Conservation (phyloP, 2,888 invertebrate species). For the Athalia cordata region DNA sequence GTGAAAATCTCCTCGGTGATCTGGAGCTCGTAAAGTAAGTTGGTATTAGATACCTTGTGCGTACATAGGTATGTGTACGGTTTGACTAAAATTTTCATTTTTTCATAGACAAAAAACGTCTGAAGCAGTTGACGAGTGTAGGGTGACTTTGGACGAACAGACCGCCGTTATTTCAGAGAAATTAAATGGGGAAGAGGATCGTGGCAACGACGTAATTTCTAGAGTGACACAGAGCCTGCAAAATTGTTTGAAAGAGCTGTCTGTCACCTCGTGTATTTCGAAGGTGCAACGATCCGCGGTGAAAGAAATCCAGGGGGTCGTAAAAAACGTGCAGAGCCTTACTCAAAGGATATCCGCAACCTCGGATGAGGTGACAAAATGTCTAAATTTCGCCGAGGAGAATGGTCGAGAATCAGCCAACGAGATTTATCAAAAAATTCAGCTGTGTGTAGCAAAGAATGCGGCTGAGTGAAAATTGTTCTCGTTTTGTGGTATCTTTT, state of each 20-base stretch:
- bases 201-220: slow-evolving; percentile 1
- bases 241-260: neutral
- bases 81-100: neutral
- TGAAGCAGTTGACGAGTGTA: neutral
- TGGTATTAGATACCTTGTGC: neutral
- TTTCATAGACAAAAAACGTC: neutral
- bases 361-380: neutral
- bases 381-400: slow-evolving; percentile 5
- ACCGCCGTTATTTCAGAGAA: neutral
- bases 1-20: neutral
- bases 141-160: neutral
- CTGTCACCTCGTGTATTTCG: neutral
- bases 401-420: slow-evolving; percentile 11
- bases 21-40: slow-evolving; percentile 15
- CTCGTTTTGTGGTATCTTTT: neutral
- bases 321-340: neutral
- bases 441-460: neutral
- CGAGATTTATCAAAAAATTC: slow-evolving; percentile 13
- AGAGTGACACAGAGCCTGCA: neutral
- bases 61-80: too few relatives aligned
- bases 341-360: neutral
- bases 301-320: slow-evolving; percentile 5
- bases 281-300: slow-evolving; percentile 6
- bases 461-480: neutral
- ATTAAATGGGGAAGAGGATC: neutral